Evolutionary conservation across 1,140 invertebrate genomes (phyloP).

Genomic region (Apolygus lucorum): DNA sequence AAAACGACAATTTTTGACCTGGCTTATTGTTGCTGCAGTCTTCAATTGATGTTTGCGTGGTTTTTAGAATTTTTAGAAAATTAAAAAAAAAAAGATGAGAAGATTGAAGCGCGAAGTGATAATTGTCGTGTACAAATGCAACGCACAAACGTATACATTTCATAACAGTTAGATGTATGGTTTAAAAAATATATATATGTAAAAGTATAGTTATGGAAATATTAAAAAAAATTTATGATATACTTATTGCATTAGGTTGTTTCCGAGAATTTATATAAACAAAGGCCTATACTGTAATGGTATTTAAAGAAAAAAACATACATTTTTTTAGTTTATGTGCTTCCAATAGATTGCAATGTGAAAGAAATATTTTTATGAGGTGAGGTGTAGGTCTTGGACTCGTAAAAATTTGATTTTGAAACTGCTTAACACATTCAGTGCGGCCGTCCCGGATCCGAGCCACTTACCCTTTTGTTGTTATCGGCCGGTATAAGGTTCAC

Average conservation of each 20-base stretch:
- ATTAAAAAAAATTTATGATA: not conserved
- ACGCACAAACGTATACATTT: slow-evolving; percentile 14
- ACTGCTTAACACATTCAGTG: too few species aligned
- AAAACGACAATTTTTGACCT: too few species aligned
- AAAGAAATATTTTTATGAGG: slow-evolving; percentile 2
- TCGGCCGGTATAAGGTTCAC: too few species aligned
- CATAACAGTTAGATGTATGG: slow-evolving; percentile 10
- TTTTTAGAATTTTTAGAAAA: too few species aligned
- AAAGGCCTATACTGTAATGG: not conserved
- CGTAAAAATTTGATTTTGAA: too few species aligned
- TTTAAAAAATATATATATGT: not conserved
- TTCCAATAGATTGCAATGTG: not conserved
- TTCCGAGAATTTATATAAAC: not conserved
- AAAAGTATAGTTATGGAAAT: not conserved
- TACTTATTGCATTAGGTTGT: not conserved
- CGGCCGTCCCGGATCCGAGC: too few species aligned
- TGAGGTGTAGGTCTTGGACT: not conserved
- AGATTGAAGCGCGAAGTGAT: slow-evolving; percentile 4
- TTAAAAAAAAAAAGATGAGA: not conserved
- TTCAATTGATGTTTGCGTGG: not conserved
- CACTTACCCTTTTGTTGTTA: too few species aligned
- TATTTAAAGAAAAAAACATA: not conserved
- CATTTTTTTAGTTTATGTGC: not conserved
- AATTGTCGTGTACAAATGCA: slow-evolving; percentile 14
- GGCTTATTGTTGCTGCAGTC: not conserved